These are phyloP conservation scores for Papilio elwesi DNA, from an alignment of 2,888 invertebrate species.

Conservation along the genomic window DNA sequence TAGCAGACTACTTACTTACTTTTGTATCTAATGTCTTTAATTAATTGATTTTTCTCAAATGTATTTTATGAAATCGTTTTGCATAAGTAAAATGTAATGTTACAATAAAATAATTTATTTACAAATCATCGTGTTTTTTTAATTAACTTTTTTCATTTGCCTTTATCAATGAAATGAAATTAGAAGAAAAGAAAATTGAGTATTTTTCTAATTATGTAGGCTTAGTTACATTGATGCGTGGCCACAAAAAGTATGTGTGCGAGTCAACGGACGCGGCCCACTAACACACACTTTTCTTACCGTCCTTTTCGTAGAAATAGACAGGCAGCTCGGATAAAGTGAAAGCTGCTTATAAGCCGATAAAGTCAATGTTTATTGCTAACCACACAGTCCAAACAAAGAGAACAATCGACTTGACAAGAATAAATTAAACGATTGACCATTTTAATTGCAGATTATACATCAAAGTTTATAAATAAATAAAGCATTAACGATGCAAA, in stretches of 20 bases:
- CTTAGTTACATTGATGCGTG: conserved; percentile 62
- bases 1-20: neutral
- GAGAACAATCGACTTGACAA: conserved; percentile 53
- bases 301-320: conserved; percentile 81
- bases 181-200: conserved; percentile 46
- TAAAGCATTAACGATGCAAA: conserved; percentile 39
- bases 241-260: conserved; percentile 71
- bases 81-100: conserved; percentile 11
- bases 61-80: conserved; percentile 14
- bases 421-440: conserved; percentile 45
- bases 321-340: conserved; percentile 78
- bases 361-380: conserved; percentile 76
- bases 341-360: conserved; percentile 80
- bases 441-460: conserved; percentile 38
- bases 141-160: conserved; percentile 8
- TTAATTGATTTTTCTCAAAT: neutral
- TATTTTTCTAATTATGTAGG: conserved; percentile 76
- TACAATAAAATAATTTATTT: conserved; percentile 25
- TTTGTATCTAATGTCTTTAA: neutral
- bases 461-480: conserved; percentile 34
- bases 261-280: conserved; percentile 77
- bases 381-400: conserved; percentile 64
- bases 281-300: conserved; percentile 82
- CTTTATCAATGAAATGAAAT: conserved; percentile 19
- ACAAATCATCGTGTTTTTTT: neutral